Conservation (phyloP, 2,797 vertebrate species). For the Phalanger gymnotis region DNA sequence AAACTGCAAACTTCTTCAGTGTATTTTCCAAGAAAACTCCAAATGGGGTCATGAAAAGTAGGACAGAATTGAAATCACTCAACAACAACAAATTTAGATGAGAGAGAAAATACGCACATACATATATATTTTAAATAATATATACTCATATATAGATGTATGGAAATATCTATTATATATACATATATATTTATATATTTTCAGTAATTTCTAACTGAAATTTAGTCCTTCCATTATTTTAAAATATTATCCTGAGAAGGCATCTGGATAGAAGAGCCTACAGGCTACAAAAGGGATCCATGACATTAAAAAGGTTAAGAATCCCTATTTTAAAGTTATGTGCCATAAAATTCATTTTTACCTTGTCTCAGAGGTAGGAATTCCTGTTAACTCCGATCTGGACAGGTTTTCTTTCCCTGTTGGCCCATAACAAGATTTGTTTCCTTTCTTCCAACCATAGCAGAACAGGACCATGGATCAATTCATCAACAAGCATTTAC, state of each 20-base stretch:
- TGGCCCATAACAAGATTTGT: neutral
- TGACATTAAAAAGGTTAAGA: neutral
- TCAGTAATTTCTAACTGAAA: neutral
- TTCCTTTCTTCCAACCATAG: neutral
- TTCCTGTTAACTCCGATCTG: neutral
- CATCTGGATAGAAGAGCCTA: neutral
- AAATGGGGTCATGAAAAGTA: neutral
- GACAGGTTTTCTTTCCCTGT: neutral
- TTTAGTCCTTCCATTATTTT: neutral
- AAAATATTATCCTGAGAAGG: neutral
- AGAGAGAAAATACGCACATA: neutral
- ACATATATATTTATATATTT: neutral
- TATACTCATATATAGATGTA: neutral
- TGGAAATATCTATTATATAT: neutral
- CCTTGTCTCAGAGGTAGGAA: neutral
- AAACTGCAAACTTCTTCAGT: neutral
- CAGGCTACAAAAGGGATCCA: neutral
- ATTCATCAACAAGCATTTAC: neutral
- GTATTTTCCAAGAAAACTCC: neutral
- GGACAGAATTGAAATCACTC: neutral
- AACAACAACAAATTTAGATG: neutral
- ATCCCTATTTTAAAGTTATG: neutral
- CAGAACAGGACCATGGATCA: neutral
- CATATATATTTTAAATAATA: neutral
- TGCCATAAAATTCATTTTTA: neutral